Conservation (phyloP, 2,113 vertebrate genomes). For the Otus sunia region DNA sequence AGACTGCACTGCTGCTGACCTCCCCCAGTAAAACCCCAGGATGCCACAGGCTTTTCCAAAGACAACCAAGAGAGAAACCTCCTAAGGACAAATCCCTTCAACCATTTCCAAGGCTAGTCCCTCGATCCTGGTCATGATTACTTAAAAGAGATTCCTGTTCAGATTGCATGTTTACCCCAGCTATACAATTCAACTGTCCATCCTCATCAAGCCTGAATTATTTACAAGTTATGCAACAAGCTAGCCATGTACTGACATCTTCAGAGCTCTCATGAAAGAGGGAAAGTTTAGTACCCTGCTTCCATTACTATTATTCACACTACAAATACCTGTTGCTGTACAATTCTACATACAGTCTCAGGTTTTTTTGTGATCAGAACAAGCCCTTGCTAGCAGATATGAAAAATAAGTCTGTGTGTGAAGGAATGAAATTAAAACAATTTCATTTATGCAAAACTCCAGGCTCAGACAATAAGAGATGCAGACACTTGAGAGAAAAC, state of each 20-base stretch:
- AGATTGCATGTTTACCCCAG: neutral
- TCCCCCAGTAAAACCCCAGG: neutral
- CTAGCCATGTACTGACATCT: neutral
- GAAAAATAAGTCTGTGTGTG: neutral
- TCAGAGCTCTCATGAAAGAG: neutral
- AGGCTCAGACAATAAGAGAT: neutral
- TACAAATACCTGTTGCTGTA: neutral
- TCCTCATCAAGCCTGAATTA: neutral
- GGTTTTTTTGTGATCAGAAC: neutral
- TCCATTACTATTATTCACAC: neutral
- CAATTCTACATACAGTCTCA: neutral
- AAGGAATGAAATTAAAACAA: neutral
- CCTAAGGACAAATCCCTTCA: constrained; percentile 7
- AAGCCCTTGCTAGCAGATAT: neutral
- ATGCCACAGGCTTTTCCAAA: neutral
- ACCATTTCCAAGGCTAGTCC: neutral
- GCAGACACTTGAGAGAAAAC: neutral
- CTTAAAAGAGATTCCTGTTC: neutral
- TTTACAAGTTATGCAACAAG: constrained; percentile 6
- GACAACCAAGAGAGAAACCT: neutral
- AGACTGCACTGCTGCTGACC: neutral
- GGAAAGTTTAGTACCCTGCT: neutral
- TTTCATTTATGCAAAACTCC: neutral
- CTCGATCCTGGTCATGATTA: neutral
- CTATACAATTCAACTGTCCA: neutral